Percentiles rank a stretch among this genome's conserved stretches.
Evolutionary conservation across 2,888 invertebrate species (phyloP).

Genomic region (Cephus sareptanus): DNA sequence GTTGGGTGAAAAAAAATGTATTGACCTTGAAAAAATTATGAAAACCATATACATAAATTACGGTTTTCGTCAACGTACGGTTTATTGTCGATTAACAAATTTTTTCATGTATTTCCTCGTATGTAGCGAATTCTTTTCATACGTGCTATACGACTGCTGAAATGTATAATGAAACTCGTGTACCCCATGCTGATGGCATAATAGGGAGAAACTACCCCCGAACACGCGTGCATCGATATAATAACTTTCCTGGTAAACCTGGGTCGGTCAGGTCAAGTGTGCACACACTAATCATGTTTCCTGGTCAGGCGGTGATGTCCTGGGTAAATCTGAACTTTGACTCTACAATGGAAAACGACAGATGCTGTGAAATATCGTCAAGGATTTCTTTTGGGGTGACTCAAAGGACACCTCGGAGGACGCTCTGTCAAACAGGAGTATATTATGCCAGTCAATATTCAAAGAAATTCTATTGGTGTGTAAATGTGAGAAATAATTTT

Average conservation of each 20-base stretch:
- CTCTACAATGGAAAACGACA: background rate
- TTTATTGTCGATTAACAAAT: background rate
- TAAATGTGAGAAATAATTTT: no score
- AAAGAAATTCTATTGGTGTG: background rate
- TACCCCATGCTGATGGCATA: slow-evolving; percentile 2
- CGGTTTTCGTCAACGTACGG: background rate
- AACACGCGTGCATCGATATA: slow-evolving; percentile 52
- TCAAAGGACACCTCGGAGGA: background rate
- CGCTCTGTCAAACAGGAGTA: background rate
- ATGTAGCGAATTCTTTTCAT: background rate
- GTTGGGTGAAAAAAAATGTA: background rate
- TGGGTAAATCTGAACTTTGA: slow-evolving; percentile 14
- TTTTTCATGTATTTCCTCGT: background rate
- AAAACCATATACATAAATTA: background rate
- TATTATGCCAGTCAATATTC: background rate
- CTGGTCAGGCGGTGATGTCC: slow-evolving; percentile 26
- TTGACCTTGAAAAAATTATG: background rate
- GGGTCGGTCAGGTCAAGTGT: slow-evolving; percentile 61
- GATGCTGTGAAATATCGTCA: background rate
- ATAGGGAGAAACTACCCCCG: background rate
- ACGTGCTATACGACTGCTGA: slow-evolving; percentile 22
- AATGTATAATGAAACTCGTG: background rate
- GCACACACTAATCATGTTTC: slow-evolving; percentile 56
- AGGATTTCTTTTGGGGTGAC: background rate
- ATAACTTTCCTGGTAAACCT: slow-evolving; percentile 45